Evolutionary conservation across 2,888 invertebrate genomes (phyloP).

Genomic region (Drosophila mettleri): DNA sequence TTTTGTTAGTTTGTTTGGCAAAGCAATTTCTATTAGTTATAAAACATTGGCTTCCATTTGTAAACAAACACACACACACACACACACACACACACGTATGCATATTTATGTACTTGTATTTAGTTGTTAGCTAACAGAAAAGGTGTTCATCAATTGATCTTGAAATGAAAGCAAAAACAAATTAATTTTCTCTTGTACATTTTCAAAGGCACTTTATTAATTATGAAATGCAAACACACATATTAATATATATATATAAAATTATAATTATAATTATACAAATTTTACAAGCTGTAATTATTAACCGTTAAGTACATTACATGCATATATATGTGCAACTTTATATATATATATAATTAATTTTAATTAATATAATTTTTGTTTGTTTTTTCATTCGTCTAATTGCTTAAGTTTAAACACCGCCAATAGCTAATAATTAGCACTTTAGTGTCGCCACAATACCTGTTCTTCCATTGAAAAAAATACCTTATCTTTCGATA

Average conservation of each 20-base stretch:
- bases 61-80: conserved; percentile 37
- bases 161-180: conserved; percentile 4
- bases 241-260: conserved; percentile 29
- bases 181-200: conserved; percentile 58
- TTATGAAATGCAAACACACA: conserved; percentile 34
- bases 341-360: conserved; percentile 30
- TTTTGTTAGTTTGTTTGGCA: conserved; percentile 22
- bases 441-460: conserved; percentile 80
- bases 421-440: conserved; percentile 81
- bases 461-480: conserved; percentile 77
- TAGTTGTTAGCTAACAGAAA: conserved; percentile 51
- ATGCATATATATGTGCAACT: conserved; percentile 14
- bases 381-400: conserved; percentile 62
- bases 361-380: conserved; percentile 34
- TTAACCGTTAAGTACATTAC: conserved; percentile 40
- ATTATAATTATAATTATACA: conserved; percentile 30
- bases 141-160: conserved; percentile 51
- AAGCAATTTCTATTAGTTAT: conserved; percentile 26
- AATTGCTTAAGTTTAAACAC: conserved; percentile 75
- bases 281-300: conserved; percentile 47
- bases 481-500: conserved; percentile 67
- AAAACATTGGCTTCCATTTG: conserved; percentile 76
- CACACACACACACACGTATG: conserved; percentile 20
- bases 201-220: conserved; percentile 66
- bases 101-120: conserved; percentile 52